A percentile compares a stretch with the other conserved stretches of the same genome.
Evolutionary conservation across 1,140 invertebrate species (phyloP).

Genomic region (Hyphantria cunea): DNA sequence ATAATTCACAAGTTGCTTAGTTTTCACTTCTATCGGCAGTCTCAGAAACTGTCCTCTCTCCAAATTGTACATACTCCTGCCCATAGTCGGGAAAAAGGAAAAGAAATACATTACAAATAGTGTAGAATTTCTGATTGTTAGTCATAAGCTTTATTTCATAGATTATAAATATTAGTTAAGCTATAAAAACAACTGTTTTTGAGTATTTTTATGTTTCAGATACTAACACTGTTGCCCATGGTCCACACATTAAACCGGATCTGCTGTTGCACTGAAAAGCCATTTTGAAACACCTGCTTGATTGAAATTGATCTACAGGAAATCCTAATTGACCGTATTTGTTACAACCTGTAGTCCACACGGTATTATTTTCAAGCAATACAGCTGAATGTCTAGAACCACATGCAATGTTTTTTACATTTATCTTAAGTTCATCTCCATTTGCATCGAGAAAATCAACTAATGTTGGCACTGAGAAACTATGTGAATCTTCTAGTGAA

Average conservation of each 20-base stretch:
- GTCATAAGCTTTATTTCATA: too few species aligned
- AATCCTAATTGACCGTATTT: constrained; percentile 88
- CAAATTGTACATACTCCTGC: too few species aligned
- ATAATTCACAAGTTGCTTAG: too few species aligned
- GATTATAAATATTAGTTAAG: too few species aligned
- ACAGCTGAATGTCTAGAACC: constrained; percentile 86
- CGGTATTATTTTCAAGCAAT: constrained; percentile 82
- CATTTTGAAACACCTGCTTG: constrained; percentile 54
- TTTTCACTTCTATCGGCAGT: too few species aligned
- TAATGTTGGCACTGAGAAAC: constrained; percentile 78
- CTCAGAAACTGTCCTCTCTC: too few species aligned
- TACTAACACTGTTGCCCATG: constrained; percentile 58
- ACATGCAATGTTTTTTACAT: constrained; percentile 84
- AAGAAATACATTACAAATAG: too few species aligned
- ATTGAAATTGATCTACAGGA: constrained; percentile 39
- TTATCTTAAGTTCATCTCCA: constrained; percentile 63
- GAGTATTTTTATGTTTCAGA: not conserved
- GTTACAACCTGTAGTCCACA: constrained; percentile 89
- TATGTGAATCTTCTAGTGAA: constrained; percentile 37
- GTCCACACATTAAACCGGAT: constrained; percentile 54
- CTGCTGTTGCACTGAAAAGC: constrained; percentile 37
- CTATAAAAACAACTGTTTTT: too few species aligned
- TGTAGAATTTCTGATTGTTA: too few species aligned
- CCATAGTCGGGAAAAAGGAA: too few species aligned
- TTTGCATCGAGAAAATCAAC: constrained; percentile 82